These are phyloP conservation scores for Caenorhabditis wallacei DNA, from an alignment of 2,888 invertebrate species.

Conservation along the genomic window DNA sequence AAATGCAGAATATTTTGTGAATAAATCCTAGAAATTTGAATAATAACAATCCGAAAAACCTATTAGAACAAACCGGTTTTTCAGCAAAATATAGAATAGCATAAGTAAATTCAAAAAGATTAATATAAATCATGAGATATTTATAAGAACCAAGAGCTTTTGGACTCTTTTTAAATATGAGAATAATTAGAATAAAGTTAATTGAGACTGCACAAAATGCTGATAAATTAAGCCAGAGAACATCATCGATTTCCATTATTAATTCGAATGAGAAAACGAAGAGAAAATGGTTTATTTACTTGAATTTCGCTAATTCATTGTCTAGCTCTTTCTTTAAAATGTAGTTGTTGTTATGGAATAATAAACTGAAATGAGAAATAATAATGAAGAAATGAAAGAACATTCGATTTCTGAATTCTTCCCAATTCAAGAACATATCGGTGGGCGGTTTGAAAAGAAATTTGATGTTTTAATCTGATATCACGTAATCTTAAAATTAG, in stretches of 20 bases:
- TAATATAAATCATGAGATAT: slow-evolving; percentile 50
- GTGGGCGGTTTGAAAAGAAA: background rate
- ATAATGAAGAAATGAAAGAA: no score
- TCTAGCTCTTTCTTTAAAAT: slow-evolving; percentile 2
- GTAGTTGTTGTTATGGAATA: slow-evolving; percentile 4
- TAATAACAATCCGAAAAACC: background rate
- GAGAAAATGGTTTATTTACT: background rate
- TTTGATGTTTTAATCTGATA: background rate
- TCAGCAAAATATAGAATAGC: slow-evolving; percentile 36
- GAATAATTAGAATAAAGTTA: slow-evolving; percentile 31
- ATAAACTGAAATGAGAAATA: slow-evolving; percentile 7
- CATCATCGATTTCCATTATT: slow-evolving; percentile 29
- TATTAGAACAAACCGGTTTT: slow-evolving; percentile 30
- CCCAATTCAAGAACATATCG: background rate
- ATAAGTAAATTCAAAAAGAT: slow-evolving; percentile 43
- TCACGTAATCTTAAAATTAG: background rate
- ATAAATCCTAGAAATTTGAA: slow-evolving; percentile 33
- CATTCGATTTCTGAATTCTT: slow-evolving; percentile 6
- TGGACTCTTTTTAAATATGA: slow-evolving; percentile 44
- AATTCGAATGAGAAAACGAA: background rate
- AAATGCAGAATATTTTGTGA: slow-evolving; percentile 32
- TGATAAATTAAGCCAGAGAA: slow-evolving; percentile 29
- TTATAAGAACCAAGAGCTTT: slow-evolving; percentile 53
- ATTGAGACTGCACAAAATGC: slow-evolving; percentile 43
- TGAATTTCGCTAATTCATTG: slow-evolving; percentile 12